Evolutionary conservation across 2,888 invertebrate genomes (phyloP), one percentile per base, ranked within the genome.

Genomic region (Tetranychus piercei): DNA sequence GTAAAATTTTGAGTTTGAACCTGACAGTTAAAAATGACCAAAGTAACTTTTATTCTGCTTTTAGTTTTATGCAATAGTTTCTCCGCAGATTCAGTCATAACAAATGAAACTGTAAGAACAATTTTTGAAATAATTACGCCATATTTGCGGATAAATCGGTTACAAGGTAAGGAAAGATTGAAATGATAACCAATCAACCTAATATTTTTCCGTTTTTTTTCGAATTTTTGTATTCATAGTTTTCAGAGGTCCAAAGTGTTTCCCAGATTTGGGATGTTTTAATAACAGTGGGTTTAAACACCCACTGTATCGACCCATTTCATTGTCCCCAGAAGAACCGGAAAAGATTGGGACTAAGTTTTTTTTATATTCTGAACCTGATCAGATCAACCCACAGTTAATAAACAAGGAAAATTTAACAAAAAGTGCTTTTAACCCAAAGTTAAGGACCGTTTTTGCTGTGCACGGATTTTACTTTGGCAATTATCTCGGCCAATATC

Each of bases 231-330:
- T 1, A 2, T 65, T 65, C n/a, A 11, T 11, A 69, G 69, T 23
- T 71, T 71, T 71, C 71, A 15, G 44, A 18, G 43, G 20, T 6
- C 11, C n/a, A 6, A 34, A 73, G 18, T 73, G 73, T n/a, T 11
- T 65, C n/a, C 4, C 11, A n/a, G 64, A 73, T 44, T 34, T 65
- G 5, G 73, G 73, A 11, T 73, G 73, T n/a, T 73, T 73, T 6
- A 23, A 43, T n/a, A 20, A 5, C 23, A 3, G 9, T 4, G 20
- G 0, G 9, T 45, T 73, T 65, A 20, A 64, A 5, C 73, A 73
- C 55, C 64, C 73, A 65, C 4, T 65, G 8, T 55, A n/a, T 9
- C 15, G 73, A 6, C 73, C 73, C 22, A 4, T 73, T 6, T 44
- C n/a, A 11, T 22, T 73, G 6, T 9, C 64, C 2, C 73, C 73